These are phyloP conservation scores for Uropetala carovei DNA, from an alignment of 2,888 invertebrate genomes.

Conservation along the genomic window DNA sequence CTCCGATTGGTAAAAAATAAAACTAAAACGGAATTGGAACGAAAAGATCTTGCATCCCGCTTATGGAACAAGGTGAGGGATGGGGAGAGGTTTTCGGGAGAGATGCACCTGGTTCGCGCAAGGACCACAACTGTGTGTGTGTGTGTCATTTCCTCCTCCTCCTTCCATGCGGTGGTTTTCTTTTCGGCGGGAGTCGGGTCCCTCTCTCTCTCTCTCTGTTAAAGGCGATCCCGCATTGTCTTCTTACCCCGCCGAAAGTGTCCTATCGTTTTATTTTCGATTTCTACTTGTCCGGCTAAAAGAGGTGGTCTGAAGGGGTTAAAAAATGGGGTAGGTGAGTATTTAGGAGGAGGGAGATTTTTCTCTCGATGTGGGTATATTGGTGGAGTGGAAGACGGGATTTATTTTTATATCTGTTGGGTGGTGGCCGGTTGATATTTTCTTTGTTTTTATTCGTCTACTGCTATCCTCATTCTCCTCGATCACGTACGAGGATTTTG, in stretches of 20 bases:
- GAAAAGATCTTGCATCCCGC: not conserved
- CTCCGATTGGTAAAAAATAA: not conserved
- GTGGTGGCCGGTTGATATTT: not conserved
- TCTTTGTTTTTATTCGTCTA: not conserved
- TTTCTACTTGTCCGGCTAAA: no score
- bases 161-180: not conserved
- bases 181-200: not conserved
- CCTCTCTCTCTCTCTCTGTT: no score
- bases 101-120: not conserved
- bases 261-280: no score
- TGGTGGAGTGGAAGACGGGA: no score
- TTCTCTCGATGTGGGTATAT: not conserved
- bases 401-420: no score
- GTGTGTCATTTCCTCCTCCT: not conserved
- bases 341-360: not conserved
- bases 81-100: not conserved
- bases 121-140: not conserved
- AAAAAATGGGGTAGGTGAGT: not conserved
- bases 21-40: not conserved
- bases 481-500: slow-evolving; percentile 5
- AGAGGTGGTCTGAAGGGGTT: not conserved
- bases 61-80: not conserved
- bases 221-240: no score
- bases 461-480: not conserved
- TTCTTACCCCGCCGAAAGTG: no score